Evolutionary conservation across 2,888 invertebrate species (phyloP).

Genomic region (Pseudolycoriella hygida): DNA sequence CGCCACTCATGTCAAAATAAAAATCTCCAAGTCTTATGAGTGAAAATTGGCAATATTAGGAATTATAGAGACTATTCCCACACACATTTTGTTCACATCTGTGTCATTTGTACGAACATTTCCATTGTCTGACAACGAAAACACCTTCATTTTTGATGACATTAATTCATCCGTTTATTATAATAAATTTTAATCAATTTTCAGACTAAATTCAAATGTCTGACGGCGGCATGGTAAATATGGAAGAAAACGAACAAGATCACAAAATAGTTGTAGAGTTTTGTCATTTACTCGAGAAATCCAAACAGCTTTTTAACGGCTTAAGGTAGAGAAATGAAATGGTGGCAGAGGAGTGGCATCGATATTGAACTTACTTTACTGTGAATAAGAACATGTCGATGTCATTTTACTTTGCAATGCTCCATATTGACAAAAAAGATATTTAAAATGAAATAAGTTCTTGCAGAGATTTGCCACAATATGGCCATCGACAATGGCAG

Average conservation of each 20-base stretch:
- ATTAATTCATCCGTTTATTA: no score
- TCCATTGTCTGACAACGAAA: no score
- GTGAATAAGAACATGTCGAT: background rate
- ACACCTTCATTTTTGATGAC: no score
- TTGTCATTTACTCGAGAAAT: slow-evolving; percentile 89
- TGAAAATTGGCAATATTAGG: no score
- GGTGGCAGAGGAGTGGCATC: background rate
- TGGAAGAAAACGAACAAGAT: slow-evolving; percentile 70
- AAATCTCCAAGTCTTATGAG: no score
- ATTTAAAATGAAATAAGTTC: slow-evolving; percentile 4
- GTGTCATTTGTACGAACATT: no score
- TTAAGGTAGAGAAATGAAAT: slow-evolving; percentile 44
- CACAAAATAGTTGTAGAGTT: slow-evolving; percentile 89
- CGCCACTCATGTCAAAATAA: no score
- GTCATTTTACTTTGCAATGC: slow-evolving; percentile 3
- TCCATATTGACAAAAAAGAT: background rate
- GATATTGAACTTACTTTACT: background rate
- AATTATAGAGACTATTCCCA: no score
- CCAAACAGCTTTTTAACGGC: slow-evolving; percentile 93
- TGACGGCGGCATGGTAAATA: slow-evolving; percentile 42
- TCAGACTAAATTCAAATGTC: no score
- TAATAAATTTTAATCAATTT: no score
- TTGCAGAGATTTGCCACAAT: slow-evolving; percentile 86
- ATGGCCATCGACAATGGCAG: slow-evolving; percentile 96
- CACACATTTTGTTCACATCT: no score